phyloP scores from a whole-genome alignment of 2,113 vertebrate genomes.

The Synodontis membranacea region DNA sequence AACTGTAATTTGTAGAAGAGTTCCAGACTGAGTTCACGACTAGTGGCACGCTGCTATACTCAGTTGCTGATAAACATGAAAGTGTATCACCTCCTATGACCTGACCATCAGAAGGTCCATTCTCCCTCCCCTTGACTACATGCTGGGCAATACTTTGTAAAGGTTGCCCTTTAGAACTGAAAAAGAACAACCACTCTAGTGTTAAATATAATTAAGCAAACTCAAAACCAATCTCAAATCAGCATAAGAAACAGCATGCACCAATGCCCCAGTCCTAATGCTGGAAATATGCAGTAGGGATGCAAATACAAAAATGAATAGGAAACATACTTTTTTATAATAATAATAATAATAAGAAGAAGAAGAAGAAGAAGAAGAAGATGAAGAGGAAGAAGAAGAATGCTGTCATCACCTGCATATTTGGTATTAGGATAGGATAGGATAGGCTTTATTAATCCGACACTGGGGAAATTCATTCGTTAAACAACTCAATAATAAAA shows the following conservation, averaged over 20 bases:
- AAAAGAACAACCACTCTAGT: neutral
- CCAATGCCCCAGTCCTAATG: neutral
- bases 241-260: neutral
- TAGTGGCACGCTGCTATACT: constrained; percentile 35
- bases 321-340: too few relatives aligned
- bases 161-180: neutral
- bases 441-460: too few relatives aligned
- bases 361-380: too few relatives aligned
- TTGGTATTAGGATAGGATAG: too few relatives aligned
- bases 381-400: too few relatives aligned
- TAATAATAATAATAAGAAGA: too few relatives aligned
- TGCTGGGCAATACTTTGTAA: constrained; percentile 24
- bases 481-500: too few relatives aligned
- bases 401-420: too few relatives aligned
- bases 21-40: constrained; percentile 44
- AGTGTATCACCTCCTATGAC: constrained; percentile 53
- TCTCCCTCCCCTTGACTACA: constrained; percentile 27
- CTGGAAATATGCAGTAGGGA: neutral
- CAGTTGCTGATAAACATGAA: constrained; percentile 66
- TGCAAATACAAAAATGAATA: neutral
- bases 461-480: too few relatives aligned
- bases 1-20: neutral
- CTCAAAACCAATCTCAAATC: neutral
- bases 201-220: neutral
- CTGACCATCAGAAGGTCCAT: constrained; percentile 66